Base-by-base conservation (phyloP, 1,140 invertebrate genomes). In the Drosophila ambigua region DNA sequence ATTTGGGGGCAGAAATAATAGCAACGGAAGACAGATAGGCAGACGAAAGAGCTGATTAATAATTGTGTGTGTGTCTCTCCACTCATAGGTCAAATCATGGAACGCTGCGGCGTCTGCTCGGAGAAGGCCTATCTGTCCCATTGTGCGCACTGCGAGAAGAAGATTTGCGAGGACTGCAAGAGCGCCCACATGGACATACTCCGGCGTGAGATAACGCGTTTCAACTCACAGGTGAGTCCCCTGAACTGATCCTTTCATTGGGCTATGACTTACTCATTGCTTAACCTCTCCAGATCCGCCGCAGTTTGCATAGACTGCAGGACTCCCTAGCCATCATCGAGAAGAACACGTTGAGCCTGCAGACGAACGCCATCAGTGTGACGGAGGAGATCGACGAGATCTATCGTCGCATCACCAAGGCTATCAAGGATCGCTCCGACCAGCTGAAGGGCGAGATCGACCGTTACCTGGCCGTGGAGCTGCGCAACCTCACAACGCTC, bases 151-250 rank as follows among this genome's bases (percentile, higher is more conserved):
- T 99, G 98, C 92, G 97, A 98, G 93, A 96, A 98, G 93, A 96
- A 98, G 95, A 95, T 97, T 90, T 95, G 98, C 94, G 94, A 96
- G 90, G 94, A 98, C 93, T 95, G 98, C 94, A 96, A 98, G 93
- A 96, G 96, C 57, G 96, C 97, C 15, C 98, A 99, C 92, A 96
- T 99, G 95, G 98, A 99, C 90, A 98, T 99, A 52, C 93, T 99
- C 11, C 94, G 98, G 61, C 94, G 98, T 55, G 98, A 99, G 94
- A 98, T 99, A 6, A 93, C 95, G 35, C 95, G 98, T 85, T 97
- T 99, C 45, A 98, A 98, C 91, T 97, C 97, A 92, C 97, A 98
- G 94, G 96, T 96, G 80, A 91, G 92, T 41, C 20, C 16, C 0
- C 16, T 0, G 8, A 9, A 7, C 4, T 2, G 13, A 1, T 3